A percentile compares a stretch with the other conserved stretches of the same genome.
Evolutionary conservation across 1,140 invertebrate species (phyloP).

Genomic region (Chrysoperla carnea): DNA sequence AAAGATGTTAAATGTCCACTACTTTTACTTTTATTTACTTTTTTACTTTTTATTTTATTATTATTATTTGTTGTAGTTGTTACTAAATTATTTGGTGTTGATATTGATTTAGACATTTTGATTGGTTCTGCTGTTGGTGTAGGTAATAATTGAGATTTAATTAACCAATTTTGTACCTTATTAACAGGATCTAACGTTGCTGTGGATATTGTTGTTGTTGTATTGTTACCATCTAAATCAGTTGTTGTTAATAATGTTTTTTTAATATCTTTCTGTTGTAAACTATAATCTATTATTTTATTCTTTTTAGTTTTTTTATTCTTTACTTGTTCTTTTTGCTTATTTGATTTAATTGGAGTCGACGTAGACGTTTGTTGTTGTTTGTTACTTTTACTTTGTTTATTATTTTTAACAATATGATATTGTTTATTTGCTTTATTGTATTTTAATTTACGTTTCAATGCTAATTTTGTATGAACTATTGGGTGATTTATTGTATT

Average conservation of each 20-base stretch:
- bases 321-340: conserved; percentile 25
- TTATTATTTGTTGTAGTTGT: conserved; percentile 13
- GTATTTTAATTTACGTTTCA: too few relatives aligned
- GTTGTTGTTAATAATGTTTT: too few relatives aligned
- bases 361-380: not conserved
- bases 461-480: too few relatives aligned
- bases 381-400: not conserved
- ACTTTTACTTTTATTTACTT: conserved; percentile 22
- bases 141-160: conserved; percentile 37
- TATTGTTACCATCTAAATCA: too few relatives aligned
- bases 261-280: conserved; percentile 33
- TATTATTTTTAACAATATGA: too few relatives aligned
- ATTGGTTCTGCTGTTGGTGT: conserved; percentile 16
- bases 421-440: too few relatives aligned
- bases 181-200: conserved; percentile 40
- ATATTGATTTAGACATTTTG: conserved; percentile 45
- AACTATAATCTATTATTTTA: conserved; percentile 63
- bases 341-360: conserved; percentile 23
- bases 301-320: conserved; percentile 34
- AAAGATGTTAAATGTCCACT: conserved; percentile 26
- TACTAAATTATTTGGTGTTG: conserved; percentile 44
- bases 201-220: too few relatives aligned
- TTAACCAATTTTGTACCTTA: conserved; percentile 69
- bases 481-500: too few relatives aligned
- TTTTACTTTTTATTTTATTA: conserved; percentile 9